Base-by-base conservation (phyloP, 2,113 vertebrate genomes). In the Rhegmatorhina hoffmannsi region DNA sequence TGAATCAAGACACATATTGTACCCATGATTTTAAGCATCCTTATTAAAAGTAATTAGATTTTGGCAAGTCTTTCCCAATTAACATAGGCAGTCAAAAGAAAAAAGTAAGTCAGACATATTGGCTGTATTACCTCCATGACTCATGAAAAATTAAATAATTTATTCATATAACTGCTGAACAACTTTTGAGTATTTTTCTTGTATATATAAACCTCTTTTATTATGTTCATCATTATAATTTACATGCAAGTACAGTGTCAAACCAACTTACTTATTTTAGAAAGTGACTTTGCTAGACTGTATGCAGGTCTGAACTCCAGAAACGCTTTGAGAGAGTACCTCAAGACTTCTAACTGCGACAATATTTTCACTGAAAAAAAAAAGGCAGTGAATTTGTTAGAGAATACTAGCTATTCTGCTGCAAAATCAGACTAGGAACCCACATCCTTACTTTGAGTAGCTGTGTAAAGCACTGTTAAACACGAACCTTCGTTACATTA, bases 181-280 rank as follows among this genome's bases (percentile, higher is more conserved):
- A 92, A 56, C 26, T 84, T 47, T n/a, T 10, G 67, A 75, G 17
- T 33, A 20, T 70, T 79, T 28, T 36, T 63, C 36, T 40, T 58
- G 49, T 43, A 52, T 43, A 49, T 55, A 47, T 60, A 92, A 70
- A 53, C 1, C 6, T 26, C 33, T 90, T 59, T 34, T 11, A 53
- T 18, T 86, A 64, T 26, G 46, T 82, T 89, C 49, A 89, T 49
- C 87, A 95, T 89, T 95, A 92, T 70, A 81, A 89, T 90, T 81
- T 92, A 67, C 33, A 80, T 36, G 84, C 33, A 86, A 88, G 87
- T 66, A 87, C 3, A 17, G 58, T 4, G 0, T 93, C 77, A 92
- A 53, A 80, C 93, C 69, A 92, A 95, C 94, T 96, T 95, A 95
- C 94, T 96, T 92, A 96, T 96, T 95, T 97, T 97, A 95, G 95